Base-by-base conservation (phyloP, 2,797 vertebrate genomes). In the Emydoidea blandingii region DNA sequence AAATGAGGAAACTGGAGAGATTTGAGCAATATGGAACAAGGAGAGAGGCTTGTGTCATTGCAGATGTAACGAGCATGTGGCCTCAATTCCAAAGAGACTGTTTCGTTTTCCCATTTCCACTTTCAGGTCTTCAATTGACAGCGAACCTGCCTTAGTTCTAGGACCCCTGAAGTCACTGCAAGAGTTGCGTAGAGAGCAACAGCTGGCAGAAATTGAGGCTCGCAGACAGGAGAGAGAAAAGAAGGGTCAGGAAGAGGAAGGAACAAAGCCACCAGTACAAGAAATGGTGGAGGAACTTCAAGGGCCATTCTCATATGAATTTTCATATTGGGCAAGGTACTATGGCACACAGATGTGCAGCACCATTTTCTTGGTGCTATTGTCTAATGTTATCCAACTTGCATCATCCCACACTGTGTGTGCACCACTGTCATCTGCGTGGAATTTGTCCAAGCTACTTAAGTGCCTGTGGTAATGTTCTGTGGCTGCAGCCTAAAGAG, bases 291-390 rank as follows among this genome's bases (percentile, higher is more conserved):
- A 99, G 9, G 99, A 99, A 15, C 98, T 99, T 14, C 98, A 98
- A 6, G 99, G 99, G 11, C 99, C 99, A 0, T 99, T 99, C 97
- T 98, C 99, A 37, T 99, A 99, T 6, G 99, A 99, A 87, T 99
- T 99, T 96, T 99, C 99, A 5, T 99, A 99, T 96, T 99, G 99
- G 99, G 99, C 99, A 86, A 99, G 99, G 99, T 99, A 88, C 54
- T 94, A 12, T 1, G 0, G 16, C 83, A 9, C 41, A 90, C 27
- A 54, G 57, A 0, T 8, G 65, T 50, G 16, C 5, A 23, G 11
- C 8, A 2, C 78, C 4, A 37, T 21, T 1, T 52, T 87, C 18
- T 80, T 27, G 25, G 25, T 78, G 0, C 23, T 53, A 0, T 15
- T n/a, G 11, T 8, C 79, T 52, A 56, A 15, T 23, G 5, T 31